These are phyloP conservation scores for Bombycilla garrulus DNA, from an alignment of 2,113 vertebrate genomes.

Conservation along the genomic window DNA sequence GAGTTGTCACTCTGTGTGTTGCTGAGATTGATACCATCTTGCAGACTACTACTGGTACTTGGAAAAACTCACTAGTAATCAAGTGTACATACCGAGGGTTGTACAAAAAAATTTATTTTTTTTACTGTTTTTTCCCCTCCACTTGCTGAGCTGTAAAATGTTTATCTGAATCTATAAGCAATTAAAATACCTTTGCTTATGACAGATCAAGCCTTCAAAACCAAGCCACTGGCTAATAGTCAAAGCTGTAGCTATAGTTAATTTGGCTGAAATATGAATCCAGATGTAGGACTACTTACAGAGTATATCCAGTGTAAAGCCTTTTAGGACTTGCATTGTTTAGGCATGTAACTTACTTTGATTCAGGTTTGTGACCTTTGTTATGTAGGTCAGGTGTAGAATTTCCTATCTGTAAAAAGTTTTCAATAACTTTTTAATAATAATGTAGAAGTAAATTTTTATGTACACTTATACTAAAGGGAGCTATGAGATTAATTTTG, in stretches of 20 bases:
- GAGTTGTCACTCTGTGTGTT: neutral
- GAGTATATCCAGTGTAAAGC: neutral
- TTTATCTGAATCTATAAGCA: neutral
- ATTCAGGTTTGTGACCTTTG: neutral
- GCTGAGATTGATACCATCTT: neutral
- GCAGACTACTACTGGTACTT: neutral
- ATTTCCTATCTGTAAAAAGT: neutral
- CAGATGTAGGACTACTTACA: neutral
- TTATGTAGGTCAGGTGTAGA: neutral
- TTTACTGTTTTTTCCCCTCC: fast-evolving
- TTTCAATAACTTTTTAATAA: neutral
- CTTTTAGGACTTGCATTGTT: neutral
- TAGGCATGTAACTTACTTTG: neutral
- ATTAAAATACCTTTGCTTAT: neutral
- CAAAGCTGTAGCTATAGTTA: neutral
- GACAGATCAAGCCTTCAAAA: neutral
- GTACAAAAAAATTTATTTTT: neutral
- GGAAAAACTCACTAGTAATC: neutral
- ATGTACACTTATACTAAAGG: neutral
- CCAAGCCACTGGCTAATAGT: neutral
- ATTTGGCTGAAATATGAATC: neutral
- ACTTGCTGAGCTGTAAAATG: neutral
- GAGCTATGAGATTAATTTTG: neutral
- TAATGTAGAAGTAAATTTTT: neutral
- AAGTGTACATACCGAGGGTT: neutral